Evolutionary conservation across 2,888 invertebrate species (phyloP).

Genomic region (Raillietiella orientalis): DNA sequence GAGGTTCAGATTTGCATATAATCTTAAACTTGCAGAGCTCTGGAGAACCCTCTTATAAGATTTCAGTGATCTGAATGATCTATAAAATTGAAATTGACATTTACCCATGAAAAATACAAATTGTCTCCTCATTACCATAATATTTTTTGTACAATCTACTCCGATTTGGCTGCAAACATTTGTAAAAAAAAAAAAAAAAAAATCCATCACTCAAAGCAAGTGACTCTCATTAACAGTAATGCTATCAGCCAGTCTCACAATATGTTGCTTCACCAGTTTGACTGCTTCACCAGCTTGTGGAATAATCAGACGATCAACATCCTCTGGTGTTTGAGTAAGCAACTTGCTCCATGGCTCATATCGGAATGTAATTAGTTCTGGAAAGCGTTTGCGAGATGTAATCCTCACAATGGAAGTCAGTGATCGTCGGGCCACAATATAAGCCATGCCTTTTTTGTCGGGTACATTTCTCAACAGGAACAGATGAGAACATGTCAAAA

Average conservation of each 20-base stretch:
- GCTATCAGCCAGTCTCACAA: slow-evolving; percentile 22
- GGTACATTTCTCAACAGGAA: slow-evolving; percentile 30
- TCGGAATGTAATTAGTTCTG: slow-evolving; percentile 87
- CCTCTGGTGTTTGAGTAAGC: not conserved
- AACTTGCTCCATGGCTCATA: slow-evolving; percentile 24
- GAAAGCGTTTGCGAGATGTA: slow-evolving; percentile 76
- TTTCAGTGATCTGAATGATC: too few species aligned
- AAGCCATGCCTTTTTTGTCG: slow-evolving; percentile 30
- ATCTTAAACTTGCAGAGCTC: too few species aligned
- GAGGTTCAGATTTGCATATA: too few species aligned
- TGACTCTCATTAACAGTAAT: too few species aligned
- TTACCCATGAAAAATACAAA: too few species aligned
- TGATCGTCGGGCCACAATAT: slow-evolving; percentile 54
- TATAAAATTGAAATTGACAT: too few species aligned
- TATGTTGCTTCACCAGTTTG: slow-evolving; percentile 59
- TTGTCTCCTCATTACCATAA: too few species aligned
- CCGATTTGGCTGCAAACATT: too few species aligned
- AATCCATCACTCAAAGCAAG: too few species aligned
- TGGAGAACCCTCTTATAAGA: too few species aligned
- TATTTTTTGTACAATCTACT: too few species aligned
- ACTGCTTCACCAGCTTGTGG: slow-evolving; percentile 70
- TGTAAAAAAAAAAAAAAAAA: too few species aligned
- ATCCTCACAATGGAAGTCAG: slow-evolving; percentile 81
- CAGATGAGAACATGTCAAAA: slow-evolving; percentile 54
- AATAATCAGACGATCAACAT: slow-evolving; percentile 16